Percentiles rank a stretch among this genome's conserved stretches.
Evolutionary conservation across 2,113 vertebrate genomes (phyloP).

Genomic region (Carassius auratus): DNA sequence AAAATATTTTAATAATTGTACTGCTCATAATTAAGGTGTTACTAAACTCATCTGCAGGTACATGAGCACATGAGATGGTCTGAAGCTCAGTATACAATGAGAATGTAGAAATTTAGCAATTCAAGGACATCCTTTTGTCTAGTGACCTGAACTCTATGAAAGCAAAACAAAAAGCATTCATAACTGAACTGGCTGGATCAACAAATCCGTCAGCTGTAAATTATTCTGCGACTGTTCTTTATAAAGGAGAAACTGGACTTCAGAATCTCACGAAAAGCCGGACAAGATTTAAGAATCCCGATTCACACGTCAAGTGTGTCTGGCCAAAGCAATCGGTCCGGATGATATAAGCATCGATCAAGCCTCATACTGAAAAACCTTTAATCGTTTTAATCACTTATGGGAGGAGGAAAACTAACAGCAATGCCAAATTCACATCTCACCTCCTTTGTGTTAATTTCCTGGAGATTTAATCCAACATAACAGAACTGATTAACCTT

Average conservation of each 20-base stretch:
- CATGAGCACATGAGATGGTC: not conserved
- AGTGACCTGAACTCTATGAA: not conserved
- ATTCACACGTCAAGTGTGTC: not conserved
- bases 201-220: constrained; percentile 19
- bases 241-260: not conserved
- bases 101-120: not conserved
- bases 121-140: not conserved
- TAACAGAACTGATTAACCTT: constrained; percentile 56
- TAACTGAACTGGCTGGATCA: not conserved
- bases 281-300: constrained; percentile 19
- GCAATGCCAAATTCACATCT: constrained; percentile 31
- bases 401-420: constrained; percentile 7
- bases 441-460: constrained; percentile 40
- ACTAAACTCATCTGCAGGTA: not conserved
- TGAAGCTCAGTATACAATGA: not conserved
- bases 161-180: not conserved
- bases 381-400: constrained; percentile 26
- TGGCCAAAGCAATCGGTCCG: constrained; percentile 17
- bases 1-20: not conserved
- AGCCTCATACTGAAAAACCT: not conserved
- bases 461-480: constrained; percentile 44
- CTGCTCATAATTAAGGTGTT: not conserved
- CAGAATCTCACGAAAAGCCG: constrained; percentile 7
- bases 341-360: constrained; percentile 36
- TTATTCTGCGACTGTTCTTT: not conserved